Evolutionary conservation across 2,113 vertebrate genomes (phyloP), one percentile per base, ranked within the genome.

Genomic region (Nannobrachium achirus): DNA sequence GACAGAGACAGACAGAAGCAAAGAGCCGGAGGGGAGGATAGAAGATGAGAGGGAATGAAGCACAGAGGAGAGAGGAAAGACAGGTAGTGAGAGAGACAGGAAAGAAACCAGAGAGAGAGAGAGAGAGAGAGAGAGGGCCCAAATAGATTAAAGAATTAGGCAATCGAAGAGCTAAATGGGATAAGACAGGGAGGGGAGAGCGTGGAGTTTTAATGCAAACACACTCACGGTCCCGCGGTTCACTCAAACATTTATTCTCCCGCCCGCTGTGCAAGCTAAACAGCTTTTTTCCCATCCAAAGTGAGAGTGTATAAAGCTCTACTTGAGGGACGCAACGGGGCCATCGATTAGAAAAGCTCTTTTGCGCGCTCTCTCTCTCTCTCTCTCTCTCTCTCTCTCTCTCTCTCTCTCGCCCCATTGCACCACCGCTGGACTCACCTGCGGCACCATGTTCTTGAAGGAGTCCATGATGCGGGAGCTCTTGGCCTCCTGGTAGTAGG

Each of bases 391-490:
- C n/a, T n/a, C n/a, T n/a, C n/a, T n/a, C n/a, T n/a, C n/a, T n/a
- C n/a, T n/a, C 53, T 18, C 57, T 51, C 40, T 25, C 40, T 39
- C 25, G 3, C 16, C 44, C 57, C n/a, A 39, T 55, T 7, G 33
- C 69, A 56, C 52, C 60, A 2, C 3, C 48, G 1, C 25, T 42
- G 13, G 40, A 56, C 83, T 81, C 56, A 95, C 95, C 94, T 96
- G 95, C 11, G 95, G 95, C 41, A 97, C 95, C 95, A 97, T 96
- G 79, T 96, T 97, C 84, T 95, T 96, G 88, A 97, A 96, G 71
- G 95, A 96, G 64, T 97, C 95, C 95, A 97, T 97, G 86, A 97
- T 97, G 60, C 94, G 91, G 11, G 95, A 97, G 79, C 95, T 96
- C 84, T 96, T 97, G 79, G 95, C 93, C 76, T 96, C 95, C 80